Evolutionary conservation across 1,140 invertebrate species (phyloP).

Genomic region (Acromyrmex charruanus): DNA sequence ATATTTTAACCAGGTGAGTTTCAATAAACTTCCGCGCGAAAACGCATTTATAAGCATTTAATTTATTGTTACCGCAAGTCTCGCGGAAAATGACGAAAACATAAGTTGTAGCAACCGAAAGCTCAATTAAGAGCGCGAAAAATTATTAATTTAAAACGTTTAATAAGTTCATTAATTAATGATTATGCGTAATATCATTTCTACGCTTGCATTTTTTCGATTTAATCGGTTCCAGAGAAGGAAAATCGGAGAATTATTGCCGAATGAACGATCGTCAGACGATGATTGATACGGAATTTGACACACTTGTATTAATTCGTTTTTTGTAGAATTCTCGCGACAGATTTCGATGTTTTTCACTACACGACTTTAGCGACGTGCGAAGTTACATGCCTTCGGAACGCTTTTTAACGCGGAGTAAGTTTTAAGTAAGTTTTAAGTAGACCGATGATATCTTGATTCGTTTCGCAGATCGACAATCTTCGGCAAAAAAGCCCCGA

Average conservation of each 20-base stretch:
- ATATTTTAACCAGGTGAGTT: constrained; percentile 30
- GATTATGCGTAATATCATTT: not conserved
- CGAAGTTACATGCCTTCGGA: not conserved
- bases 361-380: not conserved
- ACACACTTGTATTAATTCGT: constrained; percentile 8
- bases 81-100: not conserved
- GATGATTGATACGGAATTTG: constrained; percentile 2
- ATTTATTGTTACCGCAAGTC: not conserved
- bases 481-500: no score
- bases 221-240: not conserved
- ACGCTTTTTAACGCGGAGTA: not conserved
- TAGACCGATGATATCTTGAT: not conserved
- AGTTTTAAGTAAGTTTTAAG: constrained; percentile 20
- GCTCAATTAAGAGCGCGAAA: not conserved
- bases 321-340: constrained; percentile 5
- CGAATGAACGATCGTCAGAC: not conserved
- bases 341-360: constrained; percentile 4
- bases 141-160: constrained; percentile 24
- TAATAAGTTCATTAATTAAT: not conserved
- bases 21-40: constrained; percentile 21
- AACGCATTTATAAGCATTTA: constrained; percentile 7
- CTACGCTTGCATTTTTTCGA: not conserved
- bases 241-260: not conserved
- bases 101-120: not conserved
- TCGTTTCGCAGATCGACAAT: constrained; percentile 10